phyloP scores from a whole-genome alignment of 92 coral and sea anemone genomes.

The Palythoa grandiflora region DNA sequence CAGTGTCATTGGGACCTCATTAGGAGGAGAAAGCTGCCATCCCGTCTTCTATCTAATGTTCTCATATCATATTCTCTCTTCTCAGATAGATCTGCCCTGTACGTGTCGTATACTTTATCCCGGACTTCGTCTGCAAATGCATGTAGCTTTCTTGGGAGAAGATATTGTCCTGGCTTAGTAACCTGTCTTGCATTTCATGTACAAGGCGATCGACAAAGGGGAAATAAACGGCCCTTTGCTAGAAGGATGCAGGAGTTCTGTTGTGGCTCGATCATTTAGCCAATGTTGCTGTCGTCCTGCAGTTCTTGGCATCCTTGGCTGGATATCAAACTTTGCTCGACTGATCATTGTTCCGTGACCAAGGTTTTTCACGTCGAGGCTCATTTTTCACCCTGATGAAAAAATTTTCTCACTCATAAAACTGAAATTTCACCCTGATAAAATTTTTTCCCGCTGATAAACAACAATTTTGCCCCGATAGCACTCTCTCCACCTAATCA shows the following conservation, averaged over 20 bases:
- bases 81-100: slow-evolving; percentile 5
- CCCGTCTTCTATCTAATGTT: slow-evolving; percentile 41
- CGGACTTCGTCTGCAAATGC: slow-evolving; percentile 36
- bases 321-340: no score
- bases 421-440: no score
- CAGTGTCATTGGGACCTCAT: slow-evolving; percentile 32
- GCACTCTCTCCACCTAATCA: no score
- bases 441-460: no score
- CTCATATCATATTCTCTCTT: neutral
- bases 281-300: neutral
- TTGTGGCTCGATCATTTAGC: slow-evolving; percentile 17
- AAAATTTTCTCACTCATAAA: no score
- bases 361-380: no score
- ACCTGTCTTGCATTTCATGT: neutral
- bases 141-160: slow-evolving; percentile 19
- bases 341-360: no score
- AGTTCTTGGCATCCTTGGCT: no score
- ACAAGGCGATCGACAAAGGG: neutral
- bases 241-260: neutral
- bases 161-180: slow-evolving; percentile 13
- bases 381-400: no score
- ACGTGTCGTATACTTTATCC: slow-evolving; percentile 36
- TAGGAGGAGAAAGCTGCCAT: slow-evolving; percentile 32
- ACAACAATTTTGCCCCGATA: no score
- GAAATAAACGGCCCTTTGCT: slow-evolving; percentile 2